Percentiles rank a stretch among this genome's conserved stretches.
phyloP scores from a whole-genome alignment of 2,113 vertebrate species.

The Dascyllus trimaculatus region DNA sequence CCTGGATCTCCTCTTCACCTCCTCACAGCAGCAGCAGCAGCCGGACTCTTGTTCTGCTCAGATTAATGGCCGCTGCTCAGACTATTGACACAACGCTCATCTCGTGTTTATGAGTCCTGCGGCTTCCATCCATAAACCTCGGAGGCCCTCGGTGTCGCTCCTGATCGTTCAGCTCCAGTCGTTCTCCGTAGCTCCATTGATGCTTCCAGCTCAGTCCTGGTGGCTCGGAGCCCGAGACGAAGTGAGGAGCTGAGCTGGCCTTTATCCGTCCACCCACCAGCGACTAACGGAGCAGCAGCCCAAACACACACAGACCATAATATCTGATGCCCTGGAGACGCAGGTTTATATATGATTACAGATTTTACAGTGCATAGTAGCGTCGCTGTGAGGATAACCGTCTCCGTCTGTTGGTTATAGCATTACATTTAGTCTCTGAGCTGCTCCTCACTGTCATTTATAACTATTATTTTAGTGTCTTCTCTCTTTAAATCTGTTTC shows the following conservation, averaged over 20 bases:
- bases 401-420: no score
- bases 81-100: slow-evolving; percentile 85
- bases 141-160: slow-evolving; percentile 23
- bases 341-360: no score
- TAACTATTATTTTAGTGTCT: no score
- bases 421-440: no score
- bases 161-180: neutral
- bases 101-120: slow-evolving; percentile 79
- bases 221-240: slow-evolving; percentile 24
- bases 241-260: neutral
- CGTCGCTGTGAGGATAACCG: no score
- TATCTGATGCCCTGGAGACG: no score
- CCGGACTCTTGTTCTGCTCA: slow-evolving; percentile 51
- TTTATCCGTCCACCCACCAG: slow-evolving; percentile 2
- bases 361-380: no score
- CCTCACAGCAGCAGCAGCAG: slow-evolving; percentile 34
- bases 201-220: slow-evolving; percentile 20
- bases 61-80: slow-evolving; percentile 78
- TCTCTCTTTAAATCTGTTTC: no score
- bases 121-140: slow-evolving; percentile 71
- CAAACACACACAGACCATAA: no score
- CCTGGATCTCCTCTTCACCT: slow-evolving; percentile 42
- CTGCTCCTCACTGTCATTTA: no score
- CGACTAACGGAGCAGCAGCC: no score
- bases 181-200: slow-evolving; percentile 22